Evolutionary conservation across 2,797 vertebrate species (phyloP), one percentile per base, ranked within the genome.

Genomic region (Myotis myotis): DNA sequence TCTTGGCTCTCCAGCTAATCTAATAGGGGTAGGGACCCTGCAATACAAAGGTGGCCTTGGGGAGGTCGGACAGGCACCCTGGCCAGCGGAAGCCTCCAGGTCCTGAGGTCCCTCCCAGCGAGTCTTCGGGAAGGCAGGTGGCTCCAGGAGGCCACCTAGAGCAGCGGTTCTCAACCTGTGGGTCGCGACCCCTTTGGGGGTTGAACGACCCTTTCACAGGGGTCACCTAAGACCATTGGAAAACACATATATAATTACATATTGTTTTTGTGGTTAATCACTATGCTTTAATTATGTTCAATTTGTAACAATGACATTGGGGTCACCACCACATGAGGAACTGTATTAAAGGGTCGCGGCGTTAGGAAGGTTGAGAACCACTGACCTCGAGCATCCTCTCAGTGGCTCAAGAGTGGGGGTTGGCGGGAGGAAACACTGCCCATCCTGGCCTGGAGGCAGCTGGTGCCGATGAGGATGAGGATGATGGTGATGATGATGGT

Each of bases 81-180:
- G 16, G 3, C 60, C 83, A 62, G 33, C 20, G 84, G 44, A 13
- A 80, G n/a, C 47, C 41, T 41, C 74, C 75, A 36, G 74, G 53
- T 20, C 68, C 79, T 22, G 22, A 64, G 53, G 25, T n/a, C 11
- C 25, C 71, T 82, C 62, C 47, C 13, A 8, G 75, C 33, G n/a
- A 41, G 1, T 10, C 13, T 6, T 0, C 60, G 36, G 23, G 7
- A 41, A 49, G 51, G 30, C 2, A 51, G 51, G n/a, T 1, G 6
- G 16, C 30, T 75, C 60, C 22, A 74, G 5, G 11, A 62, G 22
- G 22, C 0, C 57, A 23, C 55, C 57, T 28, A 28, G 25, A 60
- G 57, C 41, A 44, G 41, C 41, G 9, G 9, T 44, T 44, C 41
- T 44, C 41, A 44, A 44, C 41, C 41, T 44, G 41, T 44, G 41